A percentile compares a stretch with the other conserved stretches of the same genome.
These are phyloP conservation scores for Gari tellinella DNA, from an alignment of 2,888 invertebrate genomes.

Conservation along the genomic window DNA sequence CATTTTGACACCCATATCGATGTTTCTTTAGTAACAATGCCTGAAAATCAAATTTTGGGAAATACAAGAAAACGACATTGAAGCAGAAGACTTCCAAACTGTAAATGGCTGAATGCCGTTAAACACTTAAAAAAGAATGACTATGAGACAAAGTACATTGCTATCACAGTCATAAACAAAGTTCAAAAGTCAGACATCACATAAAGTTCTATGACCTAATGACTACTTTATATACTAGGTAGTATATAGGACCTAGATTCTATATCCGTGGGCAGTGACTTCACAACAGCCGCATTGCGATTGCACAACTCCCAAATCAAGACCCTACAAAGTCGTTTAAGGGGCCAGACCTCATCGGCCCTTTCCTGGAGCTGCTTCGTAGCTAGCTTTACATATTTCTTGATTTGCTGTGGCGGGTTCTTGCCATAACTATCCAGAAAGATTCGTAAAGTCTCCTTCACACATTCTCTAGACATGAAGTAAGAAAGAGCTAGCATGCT, in stretches of 20 bases:
- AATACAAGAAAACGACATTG: too few relatives aligned
- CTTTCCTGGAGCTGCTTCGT: slow-evolving; percentile 40
- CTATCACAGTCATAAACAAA: too few relatives aligned
- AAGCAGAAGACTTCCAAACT: too few relatives aligned
- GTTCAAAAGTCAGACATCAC: too few relatives aligned
- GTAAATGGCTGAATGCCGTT: too few relatives aligned
- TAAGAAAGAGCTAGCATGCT: slow-evolving; percentile 58
- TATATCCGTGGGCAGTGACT: slow-evolving; percentile 59
- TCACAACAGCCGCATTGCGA: slow-evolving; percentile 61
- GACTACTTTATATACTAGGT: slow-evolving; percentile 59
- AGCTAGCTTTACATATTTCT: slow-evolving; percentile 56
- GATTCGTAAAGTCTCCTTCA: slow-evolving; percentile 54
- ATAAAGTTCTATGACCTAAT: too few relatives aligned
- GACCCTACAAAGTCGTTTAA: slow-evolving; percentile 57
- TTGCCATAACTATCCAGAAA: slow-evolving; percentile 51
- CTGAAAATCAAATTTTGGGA: too few relatives aligned
- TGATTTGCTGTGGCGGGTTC: slow-evolving; percentile 53
- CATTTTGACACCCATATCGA: too few relatives aligned
- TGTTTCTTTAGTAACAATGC: too few relatives aligned
- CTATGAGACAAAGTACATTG: too few relatives aligned
- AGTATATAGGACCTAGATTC: slow-evolving; percentile 67
- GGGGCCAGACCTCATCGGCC: slow-evolving; percentile 55
- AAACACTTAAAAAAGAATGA: too few relatives aligned
- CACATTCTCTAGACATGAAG: slow-evolving; percentile 56
- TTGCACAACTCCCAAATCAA: slow-evolving; percentile 63